phyloP scores from a whole-genome alignment of 2,888 invertebrate species.

The Hedya salicella region DNA sequence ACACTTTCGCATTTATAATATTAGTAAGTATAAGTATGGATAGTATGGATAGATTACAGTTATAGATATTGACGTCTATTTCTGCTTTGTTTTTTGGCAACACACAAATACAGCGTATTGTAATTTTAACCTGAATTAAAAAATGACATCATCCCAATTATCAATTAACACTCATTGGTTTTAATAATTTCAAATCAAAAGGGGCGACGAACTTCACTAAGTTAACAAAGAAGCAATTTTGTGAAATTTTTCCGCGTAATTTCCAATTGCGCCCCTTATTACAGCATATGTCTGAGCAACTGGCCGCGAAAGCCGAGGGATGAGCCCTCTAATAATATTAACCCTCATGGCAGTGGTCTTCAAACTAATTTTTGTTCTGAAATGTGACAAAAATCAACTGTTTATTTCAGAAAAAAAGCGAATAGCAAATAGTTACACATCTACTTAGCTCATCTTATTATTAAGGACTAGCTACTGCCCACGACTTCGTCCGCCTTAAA shows the following conservation, averaged over 20 bases:
- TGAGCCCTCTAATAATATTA: slow-evolving; percentile 45
- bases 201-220: slow-evolving; percentile 15
- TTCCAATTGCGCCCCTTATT: slow-evolving; percentile 49
- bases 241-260: slow-evolving; percentile 49
- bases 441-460: too few species aligned
- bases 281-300: slow-evolving; percentile 48
- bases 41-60: too few species aligned
- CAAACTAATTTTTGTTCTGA: background rate
- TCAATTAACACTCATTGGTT: background rate
- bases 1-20: too few species aligned
- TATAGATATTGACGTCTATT: too few species aligned
- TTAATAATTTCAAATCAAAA: background rate
- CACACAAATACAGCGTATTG: too few species aligned
- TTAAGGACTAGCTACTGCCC: too few species aligned
- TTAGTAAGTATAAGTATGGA: too few species aligned
- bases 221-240: slow-evolving; percentile 45
- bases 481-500: too few species aligned
- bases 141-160: background rate
- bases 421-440: too few species aligned
- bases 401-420: too few species aligned
- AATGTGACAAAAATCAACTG: too few species aligned
- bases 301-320: slow-evolving; percentile 48
- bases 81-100: too few species aligned
- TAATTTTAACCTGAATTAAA: background rate
- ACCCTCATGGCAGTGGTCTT: slow-evolving; percentile 4